These are phyloP conservation scores for Nephrotoma guestfalica DNA, from an alignment of 2,888 invertebrate genomes.

Conservation along the genomic window DNA sequence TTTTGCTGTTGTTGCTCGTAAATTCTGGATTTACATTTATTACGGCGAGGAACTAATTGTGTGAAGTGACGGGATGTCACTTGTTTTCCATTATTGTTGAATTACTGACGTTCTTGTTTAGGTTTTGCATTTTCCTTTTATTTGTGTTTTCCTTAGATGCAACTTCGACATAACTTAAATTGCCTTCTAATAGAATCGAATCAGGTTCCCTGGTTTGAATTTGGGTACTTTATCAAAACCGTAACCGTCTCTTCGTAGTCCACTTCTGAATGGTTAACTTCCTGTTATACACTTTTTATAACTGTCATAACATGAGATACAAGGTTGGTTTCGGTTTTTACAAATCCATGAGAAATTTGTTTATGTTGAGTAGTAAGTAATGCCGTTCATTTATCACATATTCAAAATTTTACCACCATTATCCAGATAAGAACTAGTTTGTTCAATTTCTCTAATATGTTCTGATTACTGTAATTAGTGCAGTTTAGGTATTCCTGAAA, in stretches of 20 bases:
- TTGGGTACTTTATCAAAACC: background rate
- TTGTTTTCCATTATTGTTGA: background rate
- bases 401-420: background rate
- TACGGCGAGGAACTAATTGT: background rate
- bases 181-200: background rate
- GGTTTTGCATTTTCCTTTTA: no score
- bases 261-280: background rate
- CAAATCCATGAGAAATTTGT: background rate
- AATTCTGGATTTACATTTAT: background rate
- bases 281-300: background rate
- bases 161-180: background rate
- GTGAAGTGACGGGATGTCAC: background rate
- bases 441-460: no score
- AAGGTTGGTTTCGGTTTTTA: background rate
- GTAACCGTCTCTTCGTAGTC: background rate
- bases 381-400: background rate
- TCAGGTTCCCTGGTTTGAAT: background rate
- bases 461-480: background rate
- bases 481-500: no score
- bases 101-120: background rate
- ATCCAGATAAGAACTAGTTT: background rate
- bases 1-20: background rate
- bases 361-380: no score
- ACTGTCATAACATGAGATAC: background rate
- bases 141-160: no score